Conservation (phyloP, 2,113 vertebrate species). For the Haemorhous mexicanus region DNA sequence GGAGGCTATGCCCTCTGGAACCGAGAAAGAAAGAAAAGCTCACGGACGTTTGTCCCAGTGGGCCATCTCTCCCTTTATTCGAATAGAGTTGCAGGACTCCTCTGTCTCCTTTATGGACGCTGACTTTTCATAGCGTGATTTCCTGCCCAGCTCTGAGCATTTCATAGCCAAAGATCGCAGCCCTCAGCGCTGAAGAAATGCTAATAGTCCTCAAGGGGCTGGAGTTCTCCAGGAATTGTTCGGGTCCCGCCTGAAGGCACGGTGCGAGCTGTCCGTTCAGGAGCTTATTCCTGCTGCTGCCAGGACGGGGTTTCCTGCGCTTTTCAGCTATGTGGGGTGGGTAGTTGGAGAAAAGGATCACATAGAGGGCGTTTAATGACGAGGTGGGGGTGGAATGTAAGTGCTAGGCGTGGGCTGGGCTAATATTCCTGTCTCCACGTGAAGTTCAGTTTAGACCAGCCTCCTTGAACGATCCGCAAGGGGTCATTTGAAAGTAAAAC, state of each 20-base stretch:
- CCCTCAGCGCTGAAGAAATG: background rate
- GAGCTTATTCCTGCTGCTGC: background rate
- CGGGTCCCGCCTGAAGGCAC: background rate
- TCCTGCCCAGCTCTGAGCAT: background rate
- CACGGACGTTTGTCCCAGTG: accelerated
- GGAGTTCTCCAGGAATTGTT: background rate
- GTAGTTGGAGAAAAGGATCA: background rate
- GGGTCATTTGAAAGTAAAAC: background rate
- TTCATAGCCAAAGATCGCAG: background rate
- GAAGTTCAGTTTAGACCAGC: background rate
- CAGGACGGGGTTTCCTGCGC: background rate
- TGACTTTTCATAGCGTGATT: background rate
- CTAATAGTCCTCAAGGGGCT: background rate
- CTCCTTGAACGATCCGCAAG: background rate
- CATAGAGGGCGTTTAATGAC: accelerated
- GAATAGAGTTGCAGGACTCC: background rate
- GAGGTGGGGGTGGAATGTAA: accelerated
- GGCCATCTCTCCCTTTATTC: background rate
- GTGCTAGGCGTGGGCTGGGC: background rate
- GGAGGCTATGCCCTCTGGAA: accelerated
- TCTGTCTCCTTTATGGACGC: background rate
- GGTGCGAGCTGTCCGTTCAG: background rate
- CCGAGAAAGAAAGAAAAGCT: too few relatives aligned
- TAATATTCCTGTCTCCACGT: background rate
- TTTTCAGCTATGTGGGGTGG: background rate